Evolutionary conservation across 2,888 invertebrate species (phyloP).

Genomic region (Odontocolon sp.): DNA sequence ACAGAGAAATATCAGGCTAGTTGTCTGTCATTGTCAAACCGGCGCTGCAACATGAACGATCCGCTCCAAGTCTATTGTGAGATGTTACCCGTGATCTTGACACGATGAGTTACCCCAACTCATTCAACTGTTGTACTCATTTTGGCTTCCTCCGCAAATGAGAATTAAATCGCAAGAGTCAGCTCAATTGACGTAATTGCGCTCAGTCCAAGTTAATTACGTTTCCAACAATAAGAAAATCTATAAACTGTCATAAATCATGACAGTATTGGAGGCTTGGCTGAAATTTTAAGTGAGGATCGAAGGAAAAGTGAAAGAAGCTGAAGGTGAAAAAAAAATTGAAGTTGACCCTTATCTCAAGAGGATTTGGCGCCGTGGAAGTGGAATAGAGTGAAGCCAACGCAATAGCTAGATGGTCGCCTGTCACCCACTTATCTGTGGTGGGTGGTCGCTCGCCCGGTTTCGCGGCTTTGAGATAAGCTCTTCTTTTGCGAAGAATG

Average conservation of each 20-base stretch:
- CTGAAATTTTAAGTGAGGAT: background rate
- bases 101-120: conserved; percentile 32
- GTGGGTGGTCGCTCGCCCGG: conserved; percentile 19
- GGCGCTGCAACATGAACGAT: background rate
- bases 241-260: conserved; percentile 5
- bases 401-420: background rate
- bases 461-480: conserved; percentile 56
- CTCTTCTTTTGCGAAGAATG: conserved; percentile 63
- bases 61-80: background rate
- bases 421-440: conserved; percentile 37
- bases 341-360: conserved; percentile 18
- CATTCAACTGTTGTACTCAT: conserved; percentile 29
- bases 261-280: background rate
- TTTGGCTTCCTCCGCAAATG: conserved; percentile 14
- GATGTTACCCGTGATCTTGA: conserved; percentile 26
- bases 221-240: background rate
- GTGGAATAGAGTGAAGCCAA: conserved; percentile 1
- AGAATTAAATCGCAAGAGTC: conserved; percentile 35
- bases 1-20: conserved; percentile 19
- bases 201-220: conserved; percentile 8
- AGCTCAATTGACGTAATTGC: conserved; percentile 19
- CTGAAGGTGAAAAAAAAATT: conserved; percentile 16
- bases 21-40: conserved; percentile 8
- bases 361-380: conserved; percentile 3
- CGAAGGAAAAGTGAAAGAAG: background rate